Evolutionary conservation across 2,113 vertebrate genomes (phyloP).

Genomic region (Penelope pileata): DNA sequence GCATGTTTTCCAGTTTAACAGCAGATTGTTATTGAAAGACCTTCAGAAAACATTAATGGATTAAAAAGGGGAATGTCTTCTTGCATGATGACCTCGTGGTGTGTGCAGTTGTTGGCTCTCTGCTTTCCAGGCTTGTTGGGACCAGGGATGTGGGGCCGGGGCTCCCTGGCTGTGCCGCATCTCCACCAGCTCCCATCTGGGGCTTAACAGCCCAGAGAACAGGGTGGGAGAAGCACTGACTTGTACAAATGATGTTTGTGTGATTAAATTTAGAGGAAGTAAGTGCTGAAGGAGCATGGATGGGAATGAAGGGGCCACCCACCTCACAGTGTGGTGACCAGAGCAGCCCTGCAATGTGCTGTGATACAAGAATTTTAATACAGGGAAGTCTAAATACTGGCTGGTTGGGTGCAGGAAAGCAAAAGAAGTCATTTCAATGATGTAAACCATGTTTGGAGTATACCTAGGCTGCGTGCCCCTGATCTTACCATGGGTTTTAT

Average conservation of each 20-base stretch:
- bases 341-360: fast-evolving
- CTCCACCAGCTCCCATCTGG: background rate
- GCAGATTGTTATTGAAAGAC: background rate
- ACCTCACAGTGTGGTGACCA: fast-evolving
- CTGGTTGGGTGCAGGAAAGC: background rate
- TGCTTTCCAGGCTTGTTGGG: background rate
- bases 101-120: background rate
- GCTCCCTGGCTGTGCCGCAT: background rate
- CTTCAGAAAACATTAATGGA: background rate
- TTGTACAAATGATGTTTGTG: background rate
- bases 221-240: too few species aligned
- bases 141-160: fast-evolving
- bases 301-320: background rate
- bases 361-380: too few species aligned
- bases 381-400: fast-evolving
- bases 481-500: background rate
- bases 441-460: background rate
- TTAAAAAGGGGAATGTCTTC: background rate
- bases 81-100: background rate
- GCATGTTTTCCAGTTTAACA: fast-evolving
- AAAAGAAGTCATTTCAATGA: background rate
- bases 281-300: background rate
- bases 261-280: background rate
- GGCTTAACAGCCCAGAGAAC: background rate
- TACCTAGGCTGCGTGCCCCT: fast-evolving